Evolutionary conservation across 2,888 invertebrate species (phyloP).

Genomic region (Pristionchus fissidentatus): DNA sequence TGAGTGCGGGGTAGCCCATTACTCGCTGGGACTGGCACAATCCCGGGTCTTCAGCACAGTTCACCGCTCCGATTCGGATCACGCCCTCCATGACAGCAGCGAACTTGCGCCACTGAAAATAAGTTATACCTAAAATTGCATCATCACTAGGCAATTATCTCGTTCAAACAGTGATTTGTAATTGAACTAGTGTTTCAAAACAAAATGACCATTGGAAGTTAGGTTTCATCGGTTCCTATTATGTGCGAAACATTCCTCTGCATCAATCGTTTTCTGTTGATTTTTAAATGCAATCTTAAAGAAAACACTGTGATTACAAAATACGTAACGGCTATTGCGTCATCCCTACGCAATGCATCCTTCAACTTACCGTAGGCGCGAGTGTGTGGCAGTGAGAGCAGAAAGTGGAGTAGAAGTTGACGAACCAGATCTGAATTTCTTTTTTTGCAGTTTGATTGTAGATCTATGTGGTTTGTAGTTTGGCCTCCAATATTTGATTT

Average conservation of each 20-base stretch:
- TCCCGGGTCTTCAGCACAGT: conserved; percentile 88
- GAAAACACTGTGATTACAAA: too few species aligned
- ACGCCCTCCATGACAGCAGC: conserved; percentile 86
- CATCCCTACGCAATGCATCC: background rate
- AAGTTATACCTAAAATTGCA: too few species aligned
- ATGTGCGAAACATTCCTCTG: too few species aligned
- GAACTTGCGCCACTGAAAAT: conserved; percentile 84
- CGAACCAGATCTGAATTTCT: conserved; percentile 85
- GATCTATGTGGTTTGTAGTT: background rate
- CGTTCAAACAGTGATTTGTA: too few species aligned
- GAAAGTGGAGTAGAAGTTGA: conserved; percentile 90
- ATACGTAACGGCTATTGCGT: background rate
- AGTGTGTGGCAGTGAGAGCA: conserved; percentile 89
- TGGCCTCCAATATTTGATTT: background rate
- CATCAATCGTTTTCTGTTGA: too few species aligned
- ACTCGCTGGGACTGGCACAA: conserved; percentile 86
- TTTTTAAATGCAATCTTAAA: too few species aligned
- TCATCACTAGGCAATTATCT: too few species aligned
- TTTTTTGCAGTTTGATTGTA: background rate
- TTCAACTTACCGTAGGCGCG: conserved; percentile 81
- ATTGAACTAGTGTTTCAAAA: too few species aligned
- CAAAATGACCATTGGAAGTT: too few species aligned
- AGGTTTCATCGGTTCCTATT: too few species aligned
- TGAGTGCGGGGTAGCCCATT: conserved; percentile 84
- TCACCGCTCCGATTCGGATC: conserved; percentile 87